phyloP scores from a whole-genome alignment of 1,140 invertebrate species.

The Choristoneura fumiferana region DNA sequence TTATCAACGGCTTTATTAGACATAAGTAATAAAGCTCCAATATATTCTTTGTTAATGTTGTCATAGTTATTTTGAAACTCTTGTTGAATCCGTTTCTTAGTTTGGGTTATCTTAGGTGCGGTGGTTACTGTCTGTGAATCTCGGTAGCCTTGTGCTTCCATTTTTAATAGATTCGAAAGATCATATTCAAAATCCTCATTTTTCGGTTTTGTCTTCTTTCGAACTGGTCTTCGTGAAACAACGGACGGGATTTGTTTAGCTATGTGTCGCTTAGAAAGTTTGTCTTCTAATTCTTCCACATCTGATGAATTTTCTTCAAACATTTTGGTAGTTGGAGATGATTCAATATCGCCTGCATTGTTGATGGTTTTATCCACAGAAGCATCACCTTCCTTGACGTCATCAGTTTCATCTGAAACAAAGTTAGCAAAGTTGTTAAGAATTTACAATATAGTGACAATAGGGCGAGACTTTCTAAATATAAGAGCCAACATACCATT shows the following conservation, averaged over 20 bases:
- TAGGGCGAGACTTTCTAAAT: background rate
- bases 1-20: constrained; percentile 57
- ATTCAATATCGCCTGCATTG: constrained; percentile 39
- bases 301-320: constrained; percentile 74
- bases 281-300: constrained; percentile 62
- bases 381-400: constrained; percentile 33
- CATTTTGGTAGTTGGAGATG: constrained; percentile 42
- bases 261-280: constrained; percentile 37
- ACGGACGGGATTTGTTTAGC: constrained; percentile 33
- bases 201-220: constrained; percentile 82
- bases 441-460: too few relatives aligned
- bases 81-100: constrained; percentile 51
- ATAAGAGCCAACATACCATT: constrained; percentile 40
- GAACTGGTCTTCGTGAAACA: constrained; percentile 76
- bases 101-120: constrained; percentile 40
- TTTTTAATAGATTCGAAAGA: constrained; percentile 78
- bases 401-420: constrained; percentile 47
- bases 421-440: constrained; percentile 20
- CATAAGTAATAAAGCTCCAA: constrained; percentile 51
- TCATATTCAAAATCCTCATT: constrained; percentile 86
- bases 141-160: constrained; percentile 69
- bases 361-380: constrained; percentile 23
- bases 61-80: constrained; percentile 50
- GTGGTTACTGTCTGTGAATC: constrained; percentile 43
- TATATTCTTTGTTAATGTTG: constrained; percentile 53